Evolutionary conservation across 2,797 vertebrate species (phyloP), one percentile per base, ranked within the genome.

Genomic region (Diglossa cyanea): DNA sequence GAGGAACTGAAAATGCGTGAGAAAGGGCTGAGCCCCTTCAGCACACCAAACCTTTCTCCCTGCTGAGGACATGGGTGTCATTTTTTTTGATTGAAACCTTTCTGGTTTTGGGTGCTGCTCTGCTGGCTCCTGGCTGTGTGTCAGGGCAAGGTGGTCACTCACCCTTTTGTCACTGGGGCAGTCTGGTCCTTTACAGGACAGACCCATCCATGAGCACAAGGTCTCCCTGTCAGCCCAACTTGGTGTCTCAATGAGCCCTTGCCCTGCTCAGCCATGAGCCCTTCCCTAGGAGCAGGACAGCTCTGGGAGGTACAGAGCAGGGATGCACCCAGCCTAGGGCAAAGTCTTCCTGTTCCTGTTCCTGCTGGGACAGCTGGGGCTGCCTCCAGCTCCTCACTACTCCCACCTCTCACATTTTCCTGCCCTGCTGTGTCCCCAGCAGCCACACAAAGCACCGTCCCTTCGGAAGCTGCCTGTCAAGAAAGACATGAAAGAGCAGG

Each of bases 401-500:
- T 87, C 14, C 9, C 35, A 31, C 10, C 17, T 62, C 63, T 95
- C 18, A 54, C 20, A 6, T 68, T 94, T 51, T 13, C 16, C 60
- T 80, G 31, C 37, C 7, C 66, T 93, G 72, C 0, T 83, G 8
- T 93, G 33, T 91, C 68, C 87, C 10, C 79, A 98, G 73, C 98
- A 98, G 93, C 93, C 96, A 0, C 97, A 97, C 78, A 98, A 98
- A 83, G 78, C 96, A 47, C 97, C 98, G 40, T 97, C 98, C 62
- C 97, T 98, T 17, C 99, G 99, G 92, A 99, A 98, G 89, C 96
- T 98, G 13, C 97, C 97, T 7, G 95, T 96, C 58, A 99, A 98
- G 97, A 99, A 98, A 96, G 99, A 99, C 91, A 98, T 97, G 47
- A 99, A 99, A 97, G 98, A 98, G 77, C 98, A 98, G 94, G 99